Base-by-base conservation (phyloP, 2,113 vertebrate genomes). In the Scophthalmus maximus region DNA sequence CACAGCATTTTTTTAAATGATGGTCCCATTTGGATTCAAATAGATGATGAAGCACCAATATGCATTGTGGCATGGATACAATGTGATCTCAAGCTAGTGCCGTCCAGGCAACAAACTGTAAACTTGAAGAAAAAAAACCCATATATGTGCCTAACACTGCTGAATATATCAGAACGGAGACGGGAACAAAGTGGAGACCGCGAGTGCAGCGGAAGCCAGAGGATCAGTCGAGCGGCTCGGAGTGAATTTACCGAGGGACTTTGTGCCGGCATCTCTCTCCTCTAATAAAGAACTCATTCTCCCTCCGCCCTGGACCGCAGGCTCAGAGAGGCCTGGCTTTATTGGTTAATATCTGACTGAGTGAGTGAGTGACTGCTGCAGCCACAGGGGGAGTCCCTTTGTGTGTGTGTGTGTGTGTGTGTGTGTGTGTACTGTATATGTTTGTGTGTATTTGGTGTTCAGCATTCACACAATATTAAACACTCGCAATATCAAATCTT, bases 261-360 rank as follows among this genome's bases (percentile, higher is more conserved):
- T 26, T 47, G 69, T 71, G 58, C 50, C 70, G 75, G 74, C 58
- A 71, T 66, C 66, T 73, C 66, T 61, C 66, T 60, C 46, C 70
- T 81, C 82, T 87, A 82, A 90, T 87, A 80, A 87, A 88, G 69
- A 68, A 61, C 64, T 17, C 1, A 7, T 52, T 68, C 56, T 47
- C 61, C 60, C 68, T 73, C 73, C 40, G 46, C 77, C 44, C 76
- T 72, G 67, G 61, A 67, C 73, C 76, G 51, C 73, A 81, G 79
- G 69, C 81, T 69, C 53, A 61, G 29, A 52, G 64, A 62, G 34
- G 12, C 32, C 46, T 0, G 4, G 46, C 53, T 81, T 88, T 80
- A 85, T 70, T 85, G 69, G 73, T 83, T 85, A 73, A 83, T 78
- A 73, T 82, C 69, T 73, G 81, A 73, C 73, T 82, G 78, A 82